These are phyloP conservation scores for Austrofundulus limnaeus DNA, from an alignment of 2,113 vertebrate species.

Conservation along the genomic window DNA sequence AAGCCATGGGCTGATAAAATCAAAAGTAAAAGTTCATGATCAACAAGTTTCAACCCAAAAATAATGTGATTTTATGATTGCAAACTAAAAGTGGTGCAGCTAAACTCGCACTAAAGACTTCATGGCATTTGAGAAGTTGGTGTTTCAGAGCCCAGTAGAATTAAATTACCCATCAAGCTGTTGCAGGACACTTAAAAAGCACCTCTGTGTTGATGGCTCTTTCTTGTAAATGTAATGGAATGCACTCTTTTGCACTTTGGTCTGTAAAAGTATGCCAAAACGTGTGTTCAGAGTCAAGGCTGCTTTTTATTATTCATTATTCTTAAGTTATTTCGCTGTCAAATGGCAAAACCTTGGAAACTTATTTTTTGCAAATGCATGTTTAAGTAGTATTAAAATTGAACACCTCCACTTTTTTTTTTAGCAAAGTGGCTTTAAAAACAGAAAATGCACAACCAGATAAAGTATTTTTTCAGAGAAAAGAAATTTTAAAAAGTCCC, in stretches of 20 bases:
- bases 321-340: neutral
- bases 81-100: no score
- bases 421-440: conserved; percentile 26
- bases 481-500: conserved; percentile 1
- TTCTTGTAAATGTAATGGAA: conserved; percentile 1
- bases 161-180: neutral
- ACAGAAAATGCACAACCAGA: conserved; percentile 20
- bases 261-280: conserved; percentile 13
- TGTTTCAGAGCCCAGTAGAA: neutral
- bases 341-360: conserved; percentile 7
- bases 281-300: conserved; percentile 5
- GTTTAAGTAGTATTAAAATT: conserved; percentile 10
- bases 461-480: conserved; percentile 1
- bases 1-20: no score
- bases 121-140: neutral
- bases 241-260: conserved; percentile 9
- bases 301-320: conserved; percentile 27
- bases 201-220: neutral
- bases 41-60: no score
- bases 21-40: no score
- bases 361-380: conserved; percentile 18
- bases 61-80: no score
- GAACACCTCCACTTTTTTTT: neutral
- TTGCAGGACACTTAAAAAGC: neutral
- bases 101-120: neutral